Evolutionary conservation across 2,888 invertebrate genomes (phyloP), one percentile per base, ranked within the genome.

Genomic region (Didymodactylos carnosus): DNA sequence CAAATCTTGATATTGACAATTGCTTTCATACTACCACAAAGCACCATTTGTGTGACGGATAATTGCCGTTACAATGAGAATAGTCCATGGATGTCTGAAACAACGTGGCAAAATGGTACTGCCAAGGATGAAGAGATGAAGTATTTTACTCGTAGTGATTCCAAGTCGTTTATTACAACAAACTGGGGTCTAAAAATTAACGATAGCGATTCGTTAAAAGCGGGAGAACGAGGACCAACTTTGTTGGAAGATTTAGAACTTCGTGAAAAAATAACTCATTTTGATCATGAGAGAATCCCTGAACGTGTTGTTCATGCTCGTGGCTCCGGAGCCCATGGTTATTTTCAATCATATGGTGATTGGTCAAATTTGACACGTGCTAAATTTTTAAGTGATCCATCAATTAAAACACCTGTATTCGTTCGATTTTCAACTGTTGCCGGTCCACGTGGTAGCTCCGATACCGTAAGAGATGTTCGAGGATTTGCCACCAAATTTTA

Each of bases 281-380:
- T 94, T 81, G 89, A 89, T 82, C 86, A 93, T 46, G 95, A 97
- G 82, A 88, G 94, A 74, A 94, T 95, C 78, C 94, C 95, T 0
- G 94, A 95, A 82, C 88, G 95, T 78, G 94, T 94, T 1, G 94
- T 93, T 2, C 94, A 94, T 83, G 94, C 95, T 1, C 95, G 95
- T 83, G 95, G 76, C 77, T 10, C 78, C 82, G 83, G 82, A 73
- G 85, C 85, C n/a, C 84, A 84, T 79, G 85, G 85, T 14, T 84
- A 84, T 77, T 84, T 85, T 78, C 84, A 86, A 77, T 81, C 84
- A 29, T 85, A 84, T 25, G 83, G 85, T 78, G 84, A 85, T 79
- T 84, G 86, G 73, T 80, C 82, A 41, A 80, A 82, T 75, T 85
- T 84, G 79, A 80, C 80, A 76, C 84, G 84, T 77, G 84, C 84